phyloP scores from a whole-genome alignment of 2,888 invertebrate species.

The Zhuqinia jingwanae region DNA sequence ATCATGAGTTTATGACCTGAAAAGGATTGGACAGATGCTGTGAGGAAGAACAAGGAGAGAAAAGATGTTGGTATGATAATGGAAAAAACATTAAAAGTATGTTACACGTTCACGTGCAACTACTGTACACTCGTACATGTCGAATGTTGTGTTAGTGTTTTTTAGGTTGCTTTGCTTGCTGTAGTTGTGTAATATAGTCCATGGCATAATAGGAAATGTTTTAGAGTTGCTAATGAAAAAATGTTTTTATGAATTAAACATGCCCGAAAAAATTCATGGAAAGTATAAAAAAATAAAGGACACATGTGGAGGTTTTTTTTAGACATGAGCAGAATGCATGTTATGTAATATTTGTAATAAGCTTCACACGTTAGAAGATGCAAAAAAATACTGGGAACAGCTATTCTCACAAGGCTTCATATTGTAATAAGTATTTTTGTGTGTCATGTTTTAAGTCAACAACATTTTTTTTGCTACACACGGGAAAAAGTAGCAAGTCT shows the following conservation, averaged over 20 bases:
- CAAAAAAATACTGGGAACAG: no score
- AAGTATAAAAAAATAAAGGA: not conserved
- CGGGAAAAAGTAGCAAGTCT: no score
- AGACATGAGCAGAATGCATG: not conserved
- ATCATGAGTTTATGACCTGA: constrained; percentile 30
- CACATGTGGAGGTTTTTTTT: constrained; percentile 12
- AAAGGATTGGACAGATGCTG: constrained; percentile 23
- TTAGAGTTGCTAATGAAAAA: constrained; percentile 34
- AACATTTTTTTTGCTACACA: no score
- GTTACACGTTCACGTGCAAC: not conserved
- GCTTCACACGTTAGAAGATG: no score
- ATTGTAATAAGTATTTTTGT: not conserved
- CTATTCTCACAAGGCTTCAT: no score
- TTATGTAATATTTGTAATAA: not conserved
- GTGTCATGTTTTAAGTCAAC: not conserved
- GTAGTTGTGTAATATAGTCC: no score
- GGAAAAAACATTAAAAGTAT: constrained; percentile 29
- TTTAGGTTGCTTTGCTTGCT: no score
- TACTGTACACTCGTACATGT: no score
- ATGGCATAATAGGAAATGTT: not conserved
- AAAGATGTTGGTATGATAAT: not conserved
- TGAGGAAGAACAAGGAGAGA: not conserved
- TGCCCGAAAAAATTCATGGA: constrained; percentile 23
- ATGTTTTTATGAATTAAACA: constrained; percentile 33
- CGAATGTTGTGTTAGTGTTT: no score